Base-by-base conservation (phyloP, 2,888 invertebrate genomes). In the Ceriagrion tenellum region DNA sequence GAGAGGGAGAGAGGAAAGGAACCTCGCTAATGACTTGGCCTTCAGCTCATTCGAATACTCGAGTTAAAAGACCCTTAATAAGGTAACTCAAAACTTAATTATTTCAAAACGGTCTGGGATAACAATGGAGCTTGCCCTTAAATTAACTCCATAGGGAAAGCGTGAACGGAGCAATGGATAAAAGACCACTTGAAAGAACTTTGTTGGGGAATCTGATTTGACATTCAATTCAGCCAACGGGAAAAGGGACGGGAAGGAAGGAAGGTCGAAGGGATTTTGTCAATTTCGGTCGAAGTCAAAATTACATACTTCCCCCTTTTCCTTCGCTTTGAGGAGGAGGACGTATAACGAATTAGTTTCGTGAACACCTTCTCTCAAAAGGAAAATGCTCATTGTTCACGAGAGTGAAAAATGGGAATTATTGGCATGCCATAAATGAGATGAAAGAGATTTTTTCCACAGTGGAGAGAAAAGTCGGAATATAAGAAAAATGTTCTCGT, bases 41-140 rank as follows among this genome's bases (percentile, higher is more conserved):
- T 47, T 56, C 8, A 93, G 69, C 35, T 93, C 40, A 89, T 93
- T 63, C 40, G 47, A 30, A 30, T 3, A 30, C 16, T 35, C 81
- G 35, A 30, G 1, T 35, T 2, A n/a, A 35, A 91, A 40, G 63
- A 12, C 91, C 30, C 63, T 91, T 69, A 93, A 30, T 93, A 93
- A 69, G 69, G 93, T 18, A 13, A 63, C 63, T 93, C 63, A 23
- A 47, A 93, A 40, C 93, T 93, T 69, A 6, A 69, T 93, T 93
- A 47, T 26, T 93, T 69, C 47, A 20, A 40, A 40, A 93, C 63
- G 47, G 20, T 10, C 26, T 40, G 69, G 69, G 69, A 18, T 63
- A 93, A 47, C 93, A 93, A 93, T 47, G 69, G 40, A 63, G 69
- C 40, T 69, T 47, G 69, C 23, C 23, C 23, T 35, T 63, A 93